These are phyloP conservation scores for Tinea pellionella DNA, from an alignment of 2,888 invertebrate species.

Conservation along the genomic window DNA sequence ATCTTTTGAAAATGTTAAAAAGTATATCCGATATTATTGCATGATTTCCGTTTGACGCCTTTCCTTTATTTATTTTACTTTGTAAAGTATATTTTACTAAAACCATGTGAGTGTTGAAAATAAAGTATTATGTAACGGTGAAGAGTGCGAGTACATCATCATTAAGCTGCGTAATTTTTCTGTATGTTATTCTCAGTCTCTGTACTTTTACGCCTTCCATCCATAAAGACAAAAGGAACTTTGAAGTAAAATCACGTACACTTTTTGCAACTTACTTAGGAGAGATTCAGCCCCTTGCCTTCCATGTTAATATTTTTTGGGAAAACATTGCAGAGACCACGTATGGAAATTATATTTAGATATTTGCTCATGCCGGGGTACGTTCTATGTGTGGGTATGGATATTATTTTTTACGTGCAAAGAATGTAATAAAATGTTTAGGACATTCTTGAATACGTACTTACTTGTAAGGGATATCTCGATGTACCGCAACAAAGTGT, in stretches of 20 bases:
- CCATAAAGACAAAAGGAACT: slow-evolving; percentile 70
- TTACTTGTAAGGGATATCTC: slow-evolving; percentile 5
- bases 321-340: slow-evolving; percentile 69
- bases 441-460: slow-evolving; percentile 36
- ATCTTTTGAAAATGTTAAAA: background rate
- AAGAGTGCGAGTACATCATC: slow-evolving; percentile 64
- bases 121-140: slow-evolving; percentile 44
- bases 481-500: background rate
- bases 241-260: slow-evolving; percentile 71
- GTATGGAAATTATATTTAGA: slow-evolving; percentile 70
- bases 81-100: slow-evolving; percentile 43
- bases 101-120: slow-evolving; percentile 53
- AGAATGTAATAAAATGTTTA: slow-evolving; percentile 67
- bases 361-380: slow-evolving; percentile 64
- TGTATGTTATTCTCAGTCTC: slow-evolving; percentile 61
- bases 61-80: background rate
- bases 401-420: slow-evolving; percentile 69
- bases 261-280: slow-evolving; percentile 71
- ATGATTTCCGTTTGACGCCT: background rate
- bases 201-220: slow-evolving; percentile 65
- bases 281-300: slow-evolving; percentile 67
- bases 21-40: background rate
- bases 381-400: slow-evolving; percentile 57
- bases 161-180: slow-evolving; percentile 67
- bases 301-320: slow-evolving; percentile 69